Conservation (phyloP, 2,797 vertebrate genomes). For the Semotilus atromaculatus region DNA sequence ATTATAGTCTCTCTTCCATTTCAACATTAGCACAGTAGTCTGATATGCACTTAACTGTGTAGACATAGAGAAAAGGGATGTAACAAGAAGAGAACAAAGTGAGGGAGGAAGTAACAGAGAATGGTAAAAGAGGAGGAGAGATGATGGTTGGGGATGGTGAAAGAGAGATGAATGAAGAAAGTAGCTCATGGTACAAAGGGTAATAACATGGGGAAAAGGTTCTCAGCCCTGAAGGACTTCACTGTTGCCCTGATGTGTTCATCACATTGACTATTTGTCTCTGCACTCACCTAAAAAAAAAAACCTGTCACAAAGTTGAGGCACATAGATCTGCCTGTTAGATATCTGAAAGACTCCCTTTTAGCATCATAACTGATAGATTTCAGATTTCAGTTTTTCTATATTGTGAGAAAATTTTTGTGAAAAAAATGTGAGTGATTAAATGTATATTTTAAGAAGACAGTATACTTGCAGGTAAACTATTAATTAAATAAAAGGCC, state of each 20-base stretch:
- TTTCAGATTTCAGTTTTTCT: not conserved
- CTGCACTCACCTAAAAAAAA: slow-evolving; percentile 20
- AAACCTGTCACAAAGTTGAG: slow-evolving; percentile 23
- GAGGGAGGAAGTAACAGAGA: slow-evolving; percentile 41
- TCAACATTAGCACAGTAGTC: slow-evolving; percentile 81
- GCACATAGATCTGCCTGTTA: not conserved
- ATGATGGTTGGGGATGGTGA: slow-evolving; percentile 49
- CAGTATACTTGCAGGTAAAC: not conserved
- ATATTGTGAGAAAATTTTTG: not conserved
- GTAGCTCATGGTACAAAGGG: not conserved
- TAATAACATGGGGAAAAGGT: slow-evolving; percentile 12
- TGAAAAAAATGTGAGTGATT: not conserved
- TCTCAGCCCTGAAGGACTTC: slow-evolving; percentile 5
- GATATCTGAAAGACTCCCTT: not conserved
- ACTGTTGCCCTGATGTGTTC: slow-evolving; percentile 8
- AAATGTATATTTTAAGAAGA: not conserved
- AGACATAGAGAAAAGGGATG: slow-evolving; percentile 67
- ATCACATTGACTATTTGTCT: slow-evolving; percentile 44
- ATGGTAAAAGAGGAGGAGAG: slow-evolving; percentile 19
- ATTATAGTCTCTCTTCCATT: slow-evolving; percentile 70
- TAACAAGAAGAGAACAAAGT: slow-evolving; percentile 52
- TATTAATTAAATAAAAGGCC: not conserved
- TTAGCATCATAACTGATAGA: not conserved
- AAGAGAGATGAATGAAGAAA: slow-evolving; percentile 8
- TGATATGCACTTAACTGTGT: slow-evolving; percentile 77